Conservation (phyloP, 2,113 vertebrate species). For the Varanus salvator region DNA sequence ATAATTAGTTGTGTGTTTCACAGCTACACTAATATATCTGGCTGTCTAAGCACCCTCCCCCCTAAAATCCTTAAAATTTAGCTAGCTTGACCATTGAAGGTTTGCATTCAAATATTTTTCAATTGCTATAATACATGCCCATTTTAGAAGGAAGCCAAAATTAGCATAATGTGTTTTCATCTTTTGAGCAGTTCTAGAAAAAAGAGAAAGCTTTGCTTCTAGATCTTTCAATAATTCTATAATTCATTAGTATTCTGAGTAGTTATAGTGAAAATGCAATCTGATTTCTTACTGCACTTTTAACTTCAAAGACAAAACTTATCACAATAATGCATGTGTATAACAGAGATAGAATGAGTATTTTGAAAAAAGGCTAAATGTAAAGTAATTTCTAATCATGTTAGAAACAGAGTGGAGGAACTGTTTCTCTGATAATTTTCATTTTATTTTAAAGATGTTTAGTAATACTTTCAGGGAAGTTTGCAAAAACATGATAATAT, state of each 20-base stretch:
- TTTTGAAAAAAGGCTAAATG: no score
- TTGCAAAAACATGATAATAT: neutral
- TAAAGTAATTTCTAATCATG: neutral
- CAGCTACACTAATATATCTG: no score
- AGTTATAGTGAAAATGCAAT: neutral
- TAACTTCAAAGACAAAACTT: neutral
- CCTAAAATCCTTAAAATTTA: no score
- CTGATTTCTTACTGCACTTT: neutral
- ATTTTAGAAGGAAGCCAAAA: neutral
- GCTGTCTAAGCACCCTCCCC: no score
- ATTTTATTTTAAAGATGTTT: neutral
- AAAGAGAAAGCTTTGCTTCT: neutral
- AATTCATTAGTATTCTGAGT: neutral
- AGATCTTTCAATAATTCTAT: neutral
- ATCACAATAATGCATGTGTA: neutral
- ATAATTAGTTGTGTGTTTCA: no score
- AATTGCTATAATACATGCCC: neutral
- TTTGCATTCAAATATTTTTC: neutral
- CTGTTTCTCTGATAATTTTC: neutral
- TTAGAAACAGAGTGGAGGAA: neutral
- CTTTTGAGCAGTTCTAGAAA: constrained; percentile 9
- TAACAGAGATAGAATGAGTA: neutral
- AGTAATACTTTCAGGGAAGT: neutral
- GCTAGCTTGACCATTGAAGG: neutral
- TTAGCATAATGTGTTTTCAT: neutral